Evolutionary conservation across 2,113 vertebrate genomes (phyloP).

Genomic region (Gallinago jamesoni): DNA sequence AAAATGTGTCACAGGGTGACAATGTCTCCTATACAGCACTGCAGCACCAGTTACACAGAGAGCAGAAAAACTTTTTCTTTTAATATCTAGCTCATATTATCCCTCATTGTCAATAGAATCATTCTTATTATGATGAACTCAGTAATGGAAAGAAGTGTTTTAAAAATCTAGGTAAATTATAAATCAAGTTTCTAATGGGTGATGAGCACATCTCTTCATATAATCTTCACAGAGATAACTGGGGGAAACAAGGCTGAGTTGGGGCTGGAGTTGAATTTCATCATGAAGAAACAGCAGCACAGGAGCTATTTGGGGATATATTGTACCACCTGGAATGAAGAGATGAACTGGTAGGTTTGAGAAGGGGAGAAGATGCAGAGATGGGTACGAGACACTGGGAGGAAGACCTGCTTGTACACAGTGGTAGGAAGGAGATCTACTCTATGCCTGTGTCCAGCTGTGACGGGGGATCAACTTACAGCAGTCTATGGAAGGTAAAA

Average conservation of each 20-base stretch:
- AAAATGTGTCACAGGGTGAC: constrained; percentile 47
- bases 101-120: neutral
- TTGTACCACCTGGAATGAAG: neutral
- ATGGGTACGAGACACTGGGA: neutral
- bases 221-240: neutral
- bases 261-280: neutral
- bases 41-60: neutral
- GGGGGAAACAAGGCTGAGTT: neutral
- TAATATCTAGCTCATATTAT: neutral
- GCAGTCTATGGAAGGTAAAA: neutral
- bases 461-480: neutral
- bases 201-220: neutral
- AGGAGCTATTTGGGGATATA: neutral
- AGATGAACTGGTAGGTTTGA: neutral
- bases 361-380: neutral
- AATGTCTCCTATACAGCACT: constrained; percentile 2
- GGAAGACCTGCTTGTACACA: neutral
- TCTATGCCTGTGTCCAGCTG: neutral
- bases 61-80: neutral
- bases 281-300: neutral
- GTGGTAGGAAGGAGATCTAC: neutral
- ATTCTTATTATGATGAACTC: neutral
- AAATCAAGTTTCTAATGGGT: neutral
- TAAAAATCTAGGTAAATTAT: neutral
- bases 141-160: neutral